A percentile compares a stretch with the other conserved stretches of the same genome.
phyloP scores from a whole-genome alignment of 1,140 invertebrate species.

The Aphelinus atriplicis region DNA sequence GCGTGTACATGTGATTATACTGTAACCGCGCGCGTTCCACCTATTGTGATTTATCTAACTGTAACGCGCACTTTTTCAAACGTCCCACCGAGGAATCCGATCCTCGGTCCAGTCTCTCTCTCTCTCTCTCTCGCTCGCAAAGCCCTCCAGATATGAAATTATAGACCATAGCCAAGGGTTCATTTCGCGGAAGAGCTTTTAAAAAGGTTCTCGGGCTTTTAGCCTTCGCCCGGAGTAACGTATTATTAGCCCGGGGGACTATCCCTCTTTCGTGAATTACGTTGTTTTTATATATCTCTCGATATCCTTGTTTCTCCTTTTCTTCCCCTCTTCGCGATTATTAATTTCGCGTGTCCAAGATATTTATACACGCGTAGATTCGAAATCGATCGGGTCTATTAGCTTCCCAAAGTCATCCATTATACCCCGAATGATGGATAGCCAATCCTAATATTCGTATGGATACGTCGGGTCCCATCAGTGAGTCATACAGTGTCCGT shows the following conservation, averaged over 20 bases:
- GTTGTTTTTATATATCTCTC: not conserved
- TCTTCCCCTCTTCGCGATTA: not conserved
- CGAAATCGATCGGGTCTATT: too few species aligned
- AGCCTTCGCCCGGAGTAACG: conserved; percentile 13
- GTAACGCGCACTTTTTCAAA: conserved; percentile 23
- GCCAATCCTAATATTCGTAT: too few species aligned
- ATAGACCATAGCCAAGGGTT: conserved; percentile 7
- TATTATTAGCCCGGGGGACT: conserved; percentile 22
- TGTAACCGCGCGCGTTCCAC: not conserved
- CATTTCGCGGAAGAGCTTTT: conserved; percentile 16
- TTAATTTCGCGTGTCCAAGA: not conserved
- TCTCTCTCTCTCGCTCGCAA: too few species aligned
- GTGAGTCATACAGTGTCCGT: too few species aligned
- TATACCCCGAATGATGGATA: too few species aligned
- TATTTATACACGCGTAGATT: too few species aligned
- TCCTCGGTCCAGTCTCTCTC: too few species aligned
- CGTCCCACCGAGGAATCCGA: too few species aligned
- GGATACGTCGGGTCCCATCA: too few species aligned
- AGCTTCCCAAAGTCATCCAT: too few species aligned
- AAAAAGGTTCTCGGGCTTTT: conserved; percentile 21
- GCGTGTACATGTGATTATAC: not conserved
- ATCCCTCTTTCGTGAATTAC: too few species aligned
- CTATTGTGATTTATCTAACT: conserved; percentile 33
- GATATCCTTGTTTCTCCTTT: not conserved
- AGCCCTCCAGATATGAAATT: conserved; percentile 21